These are phyloP conservation scores for Ips typographus DNA, from an alignment of 1,140 invertebrate genomes.

Conservation along the genomic window DNA sequence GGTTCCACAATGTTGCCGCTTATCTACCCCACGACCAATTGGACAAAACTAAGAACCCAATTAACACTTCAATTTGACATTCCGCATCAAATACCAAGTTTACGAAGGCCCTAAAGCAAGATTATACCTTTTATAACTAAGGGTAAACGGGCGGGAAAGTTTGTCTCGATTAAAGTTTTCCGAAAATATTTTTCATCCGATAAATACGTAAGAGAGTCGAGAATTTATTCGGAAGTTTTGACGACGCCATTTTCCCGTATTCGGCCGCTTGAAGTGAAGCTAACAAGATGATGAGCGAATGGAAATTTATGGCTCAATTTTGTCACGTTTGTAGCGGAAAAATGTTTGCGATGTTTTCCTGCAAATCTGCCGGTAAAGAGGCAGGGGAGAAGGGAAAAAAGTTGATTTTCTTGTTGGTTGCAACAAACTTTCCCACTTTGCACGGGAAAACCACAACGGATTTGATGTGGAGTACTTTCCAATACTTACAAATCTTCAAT, in stretches of 20 bases:
- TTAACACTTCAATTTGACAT: too few relatives aligned
- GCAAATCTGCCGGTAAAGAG: too few relatives aligned
- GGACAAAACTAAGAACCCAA: too few relatives aligned
- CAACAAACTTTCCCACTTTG: too few relatives aligned
- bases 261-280: conserved; percentile 4
- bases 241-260: not conserved
- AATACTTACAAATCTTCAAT: too few relatives aligned
- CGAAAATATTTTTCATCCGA: conserved; percentile 13
- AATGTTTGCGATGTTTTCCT: not conserved
- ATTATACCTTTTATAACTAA: conserved; percentile 21
- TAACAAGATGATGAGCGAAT: conserved; percentile 6
- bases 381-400: too few relatives aligned
- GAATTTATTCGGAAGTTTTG: conserved; percentile 20
- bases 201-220: conserved; percentile 7
- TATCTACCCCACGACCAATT: too few relatives aligned
- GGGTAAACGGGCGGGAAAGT: conserved; percentile 18
- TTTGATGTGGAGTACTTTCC: too few relatives aligned
- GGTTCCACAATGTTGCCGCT: too few relatives aligned
- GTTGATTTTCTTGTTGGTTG: too few relatives aligned
- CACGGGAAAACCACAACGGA: too few relatives aligned
- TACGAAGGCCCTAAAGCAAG: not conserved
- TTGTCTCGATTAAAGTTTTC: conserved; percentile 3
- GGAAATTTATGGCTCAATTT: conserved; percentile 7
- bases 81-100: too few relatives aligned
- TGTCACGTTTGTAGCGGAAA: conserved; percentile 2